phyloP scores from a whole-genome alignment of 2,888 invertebrate genomes.

The Volucella inanis region DNA sequence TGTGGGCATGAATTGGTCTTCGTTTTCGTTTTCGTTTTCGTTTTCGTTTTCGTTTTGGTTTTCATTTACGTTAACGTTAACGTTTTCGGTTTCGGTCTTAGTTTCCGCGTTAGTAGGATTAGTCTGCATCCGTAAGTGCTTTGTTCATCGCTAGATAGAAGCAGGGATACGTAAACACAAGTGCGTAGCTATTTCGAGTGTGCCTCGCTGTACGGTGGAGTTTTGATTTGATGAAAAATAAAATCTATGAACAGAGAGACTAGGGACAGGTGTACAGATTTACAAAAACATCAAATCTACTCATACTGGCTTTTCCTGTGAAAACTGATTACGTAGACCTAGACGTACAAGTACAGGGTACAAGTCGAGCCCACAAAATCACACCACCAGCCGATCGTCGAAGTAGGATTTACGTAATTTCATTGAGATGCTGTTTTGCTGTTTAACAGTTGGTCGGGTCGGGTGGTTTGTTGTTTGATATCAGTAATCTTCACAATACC shows the following conservation, averaged over 20 bases:
- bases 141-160: background rate
- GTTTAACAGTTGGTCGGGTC: background rate
- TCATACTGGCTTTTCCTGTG: slow-evolving; percentile 20
- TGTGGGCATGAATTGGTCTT: slow-evolving; percentile 43
- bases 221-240: slow-evolving; percentile 54
- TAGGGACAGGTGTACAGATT: background rate
- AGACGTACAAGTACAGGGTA: background rate
- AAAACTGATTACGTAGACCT: slow-evolving; percentile 40
- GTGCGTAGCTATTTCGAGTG: slow-evolving; percentile 18
- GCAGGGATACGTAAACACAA: background rate
- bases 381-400: too few relatives aligned
- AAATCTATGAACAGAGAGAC: slow-evolving; percentile 27
- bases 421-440: slow-evolving; percentile 32
- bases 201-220: slow-evolving; percentile 39
- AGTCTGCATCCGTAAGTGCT: background rate
- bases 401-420: slow-evolving; percentile 43
- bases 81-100: too few relatives aligned
- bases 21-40: background rate
- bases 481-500: slow-evolving; percentile 7
- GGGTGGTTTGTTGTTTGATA: slow-evolving; percentile 11
- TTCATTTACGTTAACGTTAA: background rate
- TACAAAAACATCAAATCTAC: too few relatives aligned
- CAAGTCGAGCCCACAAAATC: too few relatives aligned
- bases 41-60: too few relatives aligned
- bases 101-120: slow-evolving; percentile 62